These are phyloP conservation scores for Pollenia angustigena DNA, from an alignment of 2,888 invertebrate species.

Conservation along the genomic window DNA sequence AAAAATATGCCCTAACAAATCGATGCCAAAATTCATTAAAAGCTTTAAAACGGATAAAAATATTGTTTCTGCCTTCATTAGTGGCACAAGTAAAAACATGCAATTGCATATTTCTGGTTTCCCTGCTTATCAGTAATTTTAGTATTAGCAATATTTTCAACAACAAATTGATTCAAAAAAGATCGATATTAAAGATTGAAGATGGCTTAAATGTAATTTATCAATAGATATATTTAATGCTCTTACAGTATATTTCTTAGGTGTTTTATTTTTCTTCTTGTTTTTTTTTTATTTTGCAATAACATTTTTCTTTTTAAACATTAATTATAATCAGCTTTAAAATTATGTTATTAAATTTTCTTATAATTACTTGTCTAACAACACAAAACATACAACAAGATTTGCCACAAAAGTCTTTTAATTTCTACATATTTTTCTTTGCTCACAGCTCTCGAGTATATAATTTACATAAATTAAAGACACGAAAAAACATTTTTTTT, in stretches of 20 bases:
- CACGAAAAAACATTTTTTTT: background rate
- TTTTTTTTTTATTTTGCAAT: background rate
- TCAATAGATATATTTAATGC: too few species aligned
- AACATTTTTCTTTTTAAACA: background rate
- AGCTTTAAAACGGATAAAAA: too few species aligned
- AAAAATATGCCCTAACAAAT: too few species aligned
- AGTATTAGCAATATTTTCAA: too few species aligned
- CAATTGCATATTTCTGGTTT: too few species aligned
- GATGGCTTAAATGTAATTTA: too few species aligned
- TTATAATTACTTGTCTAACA: slow-evolving; percentile 16
- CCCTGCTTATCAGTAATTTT: too few species aligned
- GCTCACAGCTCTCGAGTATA: background rate
- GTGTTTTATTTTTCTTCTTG: background rate
- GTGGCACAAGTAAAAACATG: too few species aligned
- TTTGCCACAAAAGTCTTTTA: slow-evolving; percentile 6
- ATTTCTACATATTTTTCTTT: slow-evolving; percentile 1
- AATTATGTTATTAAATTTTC: slow-evolving; percentile 14
- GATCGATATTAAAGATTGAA: too few species aligned
- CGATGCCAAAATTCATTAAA: too few species aligned
- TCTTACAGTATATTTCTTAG: background rate
- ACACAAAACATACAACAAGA: background rate
- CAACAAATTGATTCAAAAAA: too few species aligned
- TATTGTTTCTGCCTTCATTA: too few species aligned
- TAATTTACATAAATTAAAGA: slow-evolving; percentile 55
- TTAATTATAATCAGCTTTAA: slow-evolving; percentile 18